These are phyloP conservation scores for Ochropleura plecta DNA, from an alignment of 2,888 invertebrate genomes.

Conservation along the genomic window DNA sequence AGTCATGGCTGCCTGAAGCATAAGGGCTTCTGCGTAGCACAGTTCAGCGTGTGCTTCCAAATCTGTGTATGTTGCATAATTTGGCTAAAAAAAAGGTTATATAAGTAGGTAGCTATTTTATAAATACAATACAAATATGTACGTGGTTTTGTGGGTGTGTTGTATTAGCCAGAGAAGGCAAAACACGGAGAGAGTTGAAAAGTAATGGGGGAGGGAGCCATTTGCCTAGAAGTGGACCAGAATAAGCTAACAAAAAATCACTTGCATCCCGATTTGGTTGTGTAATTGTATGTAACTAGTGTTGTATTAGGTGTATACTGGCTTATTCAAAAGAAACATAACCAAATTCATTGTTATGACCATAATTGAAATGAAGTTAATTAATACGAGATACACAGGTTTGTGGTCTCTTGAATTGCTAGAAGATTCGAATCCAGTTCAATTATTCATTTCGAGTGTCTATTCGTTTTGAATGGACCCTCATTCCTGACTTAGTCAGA, in stretches of 20 bases:
- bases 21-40: slow-evolving; percentile 97
- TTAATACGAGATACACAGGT: background rate
- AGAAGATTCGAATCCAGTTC: background rate
- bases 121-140: background rate
- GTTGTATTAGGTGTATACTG: background rate
- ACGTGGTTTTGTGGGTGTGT: background rate
- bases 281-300: background rate
- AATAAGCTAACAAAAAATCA: background rate
- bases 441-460: background rate
- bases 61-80: slow-evolving; percentile 94
- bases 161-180: no score
- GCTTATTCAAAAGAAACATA: slow-evolving; percentile 4
- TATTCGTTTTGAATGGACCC: background rate
- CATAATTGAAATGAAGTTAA: slow-evolving; percentile 2
- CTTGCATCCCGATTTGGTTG: background rate
- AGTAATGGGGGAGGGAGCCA: no score
- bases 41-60: slow-evolving; percentile 98
- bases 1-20: slow-evolving; percentile 96
- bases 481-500: background rate
- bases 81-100: slow-evolving; percentile 86
- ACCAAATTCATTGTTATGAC: background rate
- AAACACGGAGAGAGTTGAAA: no score
- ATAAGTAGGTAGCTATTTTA: background rate
- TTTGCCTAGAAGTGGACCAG: no score
- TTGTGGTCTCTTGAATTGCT: background rate